Percentiles rank a stretch among this genome's conserved stretches.
These are phyloP conservation scores for Pachliopta kotzebuea DNA, from an alignment of 2,888 invertebrate species.

Conservation along the genomic window DNA sequence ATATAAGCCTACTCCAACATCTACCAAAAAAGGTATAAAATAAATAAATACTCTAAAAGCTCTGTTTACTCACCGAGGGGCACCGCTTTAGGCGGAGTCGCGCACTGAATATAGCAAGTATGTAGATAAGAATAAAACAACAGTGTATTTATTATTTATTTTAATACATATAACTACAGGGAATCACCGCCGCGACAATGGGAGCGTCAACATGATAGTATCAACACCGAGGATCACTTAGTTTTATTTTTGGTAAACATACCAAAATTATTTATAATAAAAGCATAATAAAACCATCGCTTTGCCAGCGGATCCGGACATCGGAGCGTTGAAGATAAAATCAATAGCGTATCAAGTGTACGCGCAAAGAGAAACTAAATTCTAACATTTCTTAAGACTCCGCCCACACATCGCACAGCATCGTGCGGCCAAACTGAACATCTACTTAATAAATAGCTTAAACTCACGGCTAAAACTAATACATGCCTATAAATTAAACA, in stretches of 20 bases:
- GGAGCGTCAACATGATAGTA: conserved; percentile 35
- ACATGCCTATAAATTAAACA: conserved; percentile 24
- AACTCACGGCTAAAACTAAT: conserved; percentile 5
- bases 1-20: too few relatives aligned
- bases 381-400: background rate
- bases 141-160: conserved; percentile 63
- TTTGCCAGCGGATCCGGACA: conserved; percentile 36
- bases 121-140: conserved; percentile 31
- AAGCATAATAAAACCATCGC: conserved; percentile 36
- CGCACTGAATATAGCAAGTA: background rate
- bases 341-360: background rate
- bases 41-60: too few relatives aligned
- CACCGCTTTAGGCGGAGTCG: too few relatives aligned
- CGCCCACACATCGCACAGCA: background rate
- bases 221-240: conserved; percentile 39
- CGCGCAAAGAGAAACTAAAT: background rate
- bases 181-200: conserved; percentile 57
- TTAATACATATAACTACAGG: conserved; percentile 75
- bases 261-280: conserved; percentile 43
- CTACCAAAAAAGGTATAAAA: too few relatives aligned
- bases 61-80: too few relatives aligned
- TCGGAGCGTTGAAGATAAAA: conserved; percentile 37
- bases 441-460: conserved; percentile 25
- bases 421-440: conserved; percentile 3
- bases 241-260: conserved; percentile 66